Conservation (phyloP, 2,113 vertebrate genomes). For the Bagarius yarrelli region DNA sequence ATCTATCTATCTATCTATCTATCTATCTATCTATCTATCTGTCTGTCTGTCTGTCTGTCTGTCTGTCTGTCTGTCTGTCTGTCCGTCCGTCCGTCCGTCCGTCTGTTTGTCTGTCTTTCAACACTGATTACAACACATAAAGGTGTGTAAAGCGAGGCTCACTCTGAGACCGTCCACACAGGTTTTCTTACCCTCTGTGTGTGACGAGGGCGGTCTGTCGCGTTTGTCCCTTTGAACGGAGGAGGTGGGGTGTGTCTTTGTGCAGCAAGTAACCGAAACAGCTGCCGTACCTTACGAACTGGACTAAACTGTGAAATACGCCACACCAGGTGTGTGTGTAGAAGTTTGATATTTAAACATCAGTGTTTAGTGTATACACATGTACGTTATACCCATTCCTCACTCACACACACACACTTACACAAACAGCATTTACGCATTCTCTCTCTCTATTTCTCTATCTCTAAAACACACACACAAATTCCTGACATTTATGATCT, state of each 20-base stretch:
- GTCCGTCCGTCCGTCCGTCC: neutral
- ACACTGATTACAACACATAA: too few relatives aligned
- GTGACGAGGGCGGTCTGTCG: conserved; percentile 54
- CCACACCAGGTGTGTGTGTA: neutral
- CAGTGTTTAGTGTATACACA: too few relatives aligned
- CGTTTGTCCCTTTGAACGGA: conserved; percentile 28
- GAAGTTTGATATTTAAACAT: neutral
- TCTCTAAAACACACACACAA: neutral
- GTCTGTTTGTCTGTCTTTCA: neutral
- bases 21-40: neutral
- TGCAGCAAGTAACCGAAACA: conserved; percentile 57
- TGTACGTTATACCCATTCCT: too few relatives aligned
- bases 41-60: neutral
- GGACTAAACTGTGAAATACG: neutral
- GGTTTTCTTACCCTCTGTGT: conserved; percentile 10
- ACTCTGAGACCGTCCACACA: conserved; percentile 38
- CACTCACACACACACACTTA: too few relatives aligned
- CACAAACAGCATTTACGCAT: neutral
- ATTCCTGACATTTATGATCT: conserved; percentile 17
- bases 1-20: conserved; percentile 1
- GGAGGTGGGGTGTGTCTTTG: conserved; percentile 39
- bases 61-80: neutral
- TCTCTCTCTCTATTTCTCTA: neutral
- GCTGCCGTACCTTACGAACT: conserved; percentile 55
- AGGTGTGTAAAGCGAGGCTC: conserved; percentile 60